These are phyloP conservation scores for Isotomurus palustris DNA, from an alignment of 2,888 invertebrate species.

Conservation along the genomic window DNA sequence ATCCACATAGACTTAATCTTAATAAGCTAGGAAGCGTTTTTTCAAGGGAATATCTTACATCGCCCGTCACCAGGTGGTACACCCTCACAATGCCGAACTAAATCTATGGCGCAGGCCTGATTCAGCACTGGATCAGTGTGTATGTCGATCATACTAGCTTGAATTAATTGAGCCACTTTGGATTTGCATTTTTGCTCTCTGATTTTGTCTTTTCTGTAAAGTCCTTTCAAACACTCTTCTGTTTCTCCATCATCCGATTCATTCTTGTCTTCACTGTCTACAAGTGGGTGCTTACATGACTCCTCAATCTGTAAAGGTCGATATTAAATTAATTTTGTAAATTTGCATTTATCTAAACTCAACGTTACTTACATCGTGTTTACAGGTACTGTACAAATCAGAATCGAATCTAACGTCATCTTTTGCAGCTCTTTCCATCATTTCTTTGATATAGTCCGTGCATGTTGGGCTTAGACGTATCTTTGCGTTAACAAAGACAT, in stretches of 20 bases:
- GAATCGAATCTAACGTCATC: slow-evolving; percentile 88
- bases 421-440: slow-evolving; percentile 76
- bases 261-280: slow-evolving; percentile 37
- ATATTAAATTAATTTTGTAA: not conserved
- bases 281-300: slow-evolving; percentile 19
- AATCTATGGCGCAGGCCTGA: slow-evolving; percentile 79
- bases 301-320: slow-evolving; percentile 24
- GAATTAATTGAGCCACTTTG: slow-evolving; percentile 83
- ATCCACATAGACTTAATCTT: not conserved
- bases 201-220: slow-evolving; percentile 68
- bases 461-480: slow-evolving; percentile 55
- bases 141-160: slow-evolving; percentile 80
- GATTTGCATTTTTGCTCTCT: slow-evolving; percentile 69
- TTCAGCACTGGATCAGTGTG: slow-evolving; percentile 90
- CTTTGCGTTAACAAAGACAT: slow-evolving; percentile 31
- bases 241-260: slow-evolving; percentile 62
- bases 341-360: not conserved
- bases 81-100: slow-evolving; percentile 65
- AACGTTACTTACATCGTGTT: slow-evolving; percentile 54
- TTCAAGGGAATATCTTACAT: slow-evolving; percentile 66
- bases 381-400: slow-evolving; percentile 73
- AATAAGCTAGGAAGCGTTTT: not conserved
- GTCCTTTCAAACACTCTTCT: slow-evolving; percentile 87
- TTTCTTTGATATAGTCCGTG: slow-evolving; percentile 72
- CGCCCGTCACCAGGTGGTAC: slow-evolving; percentile 84